Percentiles rank a stretch among this genome's conserved stretches.
Conservation (phyloP, 1,140 invertebrate genomes). For the Neodiprion pinetum region DNA sequence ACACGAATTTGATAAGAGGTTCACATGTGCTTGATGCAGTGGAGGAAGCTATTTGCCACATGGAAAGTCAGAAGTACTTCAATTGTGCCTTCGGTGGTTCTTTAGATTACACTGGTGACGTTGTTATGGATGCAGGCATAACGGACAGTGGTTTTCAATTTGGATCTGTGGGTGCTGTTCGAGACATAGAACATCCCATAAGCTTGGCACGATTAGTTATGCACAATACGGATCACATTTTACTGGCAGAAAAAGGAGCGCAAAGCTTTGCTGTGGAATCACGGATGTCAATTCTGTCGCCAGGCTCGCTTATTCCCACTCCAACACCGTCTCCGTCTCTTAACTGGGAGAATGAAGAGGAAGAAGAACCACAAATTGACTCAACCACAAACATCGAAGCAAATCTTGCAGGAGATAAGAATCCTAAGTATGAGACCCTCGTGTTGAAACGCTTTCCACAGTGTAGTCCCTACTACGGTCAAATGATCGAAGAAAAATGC, state of each 20-base stretch:
- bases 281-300: slow-evolving; percentile 23
- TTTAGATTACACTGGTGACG: slow-evolving; percentile 1
- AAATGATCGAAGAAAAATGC: neutral
- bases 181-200: slow-evolving; percentile 36
- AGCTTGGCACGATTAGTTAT: slow-evolving; percentile 35
- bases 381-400: neutral
- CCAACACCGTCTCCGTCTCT: neutral
- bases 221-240: slow-evolving; percentile 32
- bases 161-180: neutral
- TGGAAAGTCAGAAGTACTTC: slow-evolving; percentile 21
- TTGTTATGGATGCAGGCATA: slow-evolving; percentile 20
- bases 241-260: slow-evolving; percentile 38
- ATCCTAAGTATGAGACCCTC: neutral
- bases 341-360: neutral
- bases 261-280: slow-evolving; percentile 34
- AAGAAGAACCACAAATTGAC: slow-evolving; percentile 15
- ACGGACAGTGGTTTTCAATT: neutral
- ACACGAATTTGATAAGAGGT: slow-evolving; percentile 28
- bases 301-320: slow-evolving; percentile 12
- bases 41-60: slow-evolving; percentile 26
- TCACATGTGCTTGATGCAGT: slow-evolving; percentile 13
- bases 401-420: neutral
- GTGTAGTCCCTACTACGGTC: neutral
- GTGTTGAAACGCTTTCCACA: neutral
- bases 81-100: slow-evolving; percentile 9